Conservation (phyloP, 2,888 invertebrate species). For the Lypha dubia region DNA sequence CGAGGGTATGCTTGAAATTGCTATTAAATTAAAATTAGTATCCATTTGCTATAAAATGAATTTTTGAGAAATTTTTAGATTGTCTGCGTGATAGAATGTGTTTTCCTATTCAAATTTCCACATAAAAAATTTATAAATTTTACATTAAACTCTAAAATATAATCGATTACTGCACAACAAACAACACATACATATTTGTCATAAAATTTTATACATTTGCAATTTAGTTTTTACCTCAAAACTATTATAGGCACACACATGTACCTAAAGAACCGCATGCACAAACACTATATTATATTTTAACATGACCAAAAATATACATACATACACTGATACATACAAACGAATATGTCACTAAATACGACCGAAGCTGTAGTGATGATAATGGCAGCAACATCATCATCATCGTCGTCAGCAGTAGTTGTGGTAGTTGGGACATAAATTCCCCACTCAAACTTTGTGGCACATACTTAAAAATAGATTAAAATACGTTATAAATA, state of each 20-base stretch:
- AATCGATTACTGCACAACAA: conserved; percentile 58
- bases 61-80: not conserved
- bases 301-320: conserved; percentile 15
- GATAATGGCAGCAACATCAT: conserved; percentile 9
- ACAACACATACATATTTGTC: conserved; percentile 34
- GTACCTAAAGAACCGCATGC: not conserved
- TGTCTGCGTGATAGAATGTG: not conserved
- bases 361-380: conserved; percentile 10
- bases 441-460: conserved; percentile 54
- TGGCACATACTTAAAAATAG: conserved; percentile 65
- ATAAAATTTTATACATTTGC: conserved; percentile 37
- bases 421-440: conserved; percentile 41
- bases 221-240: conserved; percentile 45
- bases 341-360: conserved; percentile 27
- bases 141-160: conserved; percentile 43
- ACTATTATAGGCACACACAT: not conserved
- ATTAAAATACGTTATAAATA: conserved; percentile 64
- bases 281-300: conserved; percentile 14
- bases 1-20: not conserved
- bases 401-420: conserved; percentile 1
- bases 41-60: too few relatives aligned
- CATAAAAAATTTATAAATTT: conserved; percentile 48
- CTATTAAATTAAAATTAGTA: not conserved
- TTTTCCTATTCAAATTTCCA: conserved; percentile 11
- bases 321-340: not conserved